Conservation (phyloP, 2,113 vertebrate species). For the Sander vitreus region DNA sequence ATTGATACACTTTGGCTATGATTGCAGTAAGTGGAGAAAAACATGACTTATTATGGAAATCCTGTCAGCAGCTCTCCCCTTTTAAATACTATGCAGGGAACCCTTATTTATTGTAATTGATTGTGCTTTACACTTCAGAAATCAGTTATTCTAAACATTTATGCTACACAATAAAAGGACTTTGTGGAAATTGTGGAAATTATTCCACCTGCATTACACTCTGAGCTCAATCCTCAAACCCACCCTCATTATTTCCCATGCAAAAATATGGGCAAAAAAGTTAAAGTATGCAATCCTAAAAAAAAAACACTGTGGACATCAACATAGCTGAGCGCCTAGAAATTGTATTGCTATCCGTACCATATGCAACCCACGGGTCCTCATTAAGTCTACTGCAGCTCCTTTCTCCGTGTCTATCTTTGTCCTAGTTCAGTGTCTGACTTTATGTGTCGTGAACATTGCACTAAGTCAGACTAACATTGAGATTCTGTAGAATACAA, state of each 20-base stretch:
- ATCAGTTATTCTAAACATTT: constrained; percentile 27
- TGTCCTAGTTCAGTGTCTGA: constrained; percentile 10
- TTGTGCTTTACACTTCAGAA: background rate
- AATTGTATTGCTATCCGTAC: background rate
- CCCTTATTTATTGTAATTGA: constrained; percentile 1
- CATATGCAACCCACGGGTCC: background rate
- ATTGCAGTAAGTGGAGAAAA: background rate
- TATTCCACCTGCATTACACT: constrained; percentile 1
- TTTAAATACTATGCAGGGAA: constrained; percentile 11
- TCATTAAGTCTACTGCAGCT: no score
- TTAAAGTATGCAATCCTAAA: background rate
- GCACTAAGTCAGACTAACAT: constrained; percentile 1
- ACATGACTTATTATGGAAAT: background rate
- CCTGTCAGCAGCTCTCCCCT: background rate
- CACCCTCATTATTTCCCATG: constrained; percentile 16
- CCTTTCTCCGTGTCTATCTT: background rate
- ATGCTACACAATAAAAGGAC: constrained; percentile 13
- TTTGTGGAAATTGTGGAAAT: constrained; percentile 11
- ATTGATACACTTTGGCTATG: background rate
- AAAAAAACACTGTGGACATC: background rate
- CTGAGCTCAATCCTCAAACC: background rate
- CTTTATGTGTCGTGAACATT: constrained; percentile 15
- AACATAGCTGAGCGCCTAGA: background rate
- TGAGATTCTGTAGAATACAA: constrained; percentile 8
- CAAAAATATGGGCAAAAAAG: background rate